Percentiles rank a stretch among this genome's conserved stretches.
phyloP scores from a whole-genome alignment of 2,113 vertebrate genomes.

The Scomber japonicus region DNA sequence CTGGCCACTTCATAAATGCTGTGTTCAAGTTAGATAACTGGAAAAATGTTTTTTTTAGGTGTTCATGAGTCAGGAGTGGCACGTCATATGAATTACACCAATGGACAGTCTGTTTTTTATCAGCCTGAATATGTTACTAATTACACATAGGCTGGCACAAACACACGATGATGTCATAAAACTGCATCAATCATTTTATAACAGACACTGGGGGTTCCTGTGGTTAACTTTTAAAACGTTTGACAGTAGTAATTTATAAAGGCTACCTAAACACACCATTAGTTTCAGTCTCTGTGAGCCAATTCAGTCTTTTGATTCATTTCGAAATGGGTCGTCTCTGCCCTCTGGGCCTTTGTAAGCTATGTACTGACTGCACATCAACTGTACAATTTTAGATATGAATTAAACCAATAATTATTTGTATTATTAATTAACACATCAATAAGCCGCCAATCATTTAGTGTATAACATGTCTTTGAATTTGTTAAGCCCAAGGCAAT shows the following conservation, averaged over 20 bases:
- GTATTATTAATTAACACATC: too few relatives aligned
- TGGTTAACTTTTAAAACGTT: not conserved
- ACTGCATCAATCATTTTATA: not conserved
- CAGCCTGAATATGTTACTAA: constrained; percentile 30
- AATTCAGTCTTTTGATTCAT: not conserved
- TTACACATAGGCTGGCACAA: constrained; percentile 6
- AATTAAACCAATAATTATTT: not conserved
- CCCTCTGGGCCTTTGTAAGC: not conserved
- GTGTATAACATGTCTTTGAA: not conserved
- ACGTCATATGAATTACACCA: not conserved
- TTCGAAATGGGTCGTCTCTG: not conserved
- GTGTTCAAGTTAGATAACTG: not conserved
- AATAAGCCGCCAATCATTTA: not conserved
- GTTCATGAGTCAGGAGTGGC: not conserved
- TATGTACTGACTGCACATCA: not conserved
- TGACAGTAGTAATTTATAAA: constrained; percentile 24
- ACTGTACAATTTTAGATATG: too few relatives aligned
- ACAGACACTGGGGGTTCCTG: not conserved
- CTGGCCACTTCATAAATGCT: not conserved
- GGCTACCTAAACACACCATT: constrained; percentile 1
- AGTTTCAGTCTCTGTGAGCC: not conserved
- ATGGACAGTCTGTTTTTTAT: constrained; percentile 35
- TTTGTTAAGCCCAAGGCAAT: not conserved
- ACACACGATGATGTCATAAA: not conserved
- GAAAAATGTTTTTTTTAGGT: not conserved